phyloP scores from a whole-genome alignment of 1,140 invertebrate species.

The Neodiprion pinetum region DNA sequence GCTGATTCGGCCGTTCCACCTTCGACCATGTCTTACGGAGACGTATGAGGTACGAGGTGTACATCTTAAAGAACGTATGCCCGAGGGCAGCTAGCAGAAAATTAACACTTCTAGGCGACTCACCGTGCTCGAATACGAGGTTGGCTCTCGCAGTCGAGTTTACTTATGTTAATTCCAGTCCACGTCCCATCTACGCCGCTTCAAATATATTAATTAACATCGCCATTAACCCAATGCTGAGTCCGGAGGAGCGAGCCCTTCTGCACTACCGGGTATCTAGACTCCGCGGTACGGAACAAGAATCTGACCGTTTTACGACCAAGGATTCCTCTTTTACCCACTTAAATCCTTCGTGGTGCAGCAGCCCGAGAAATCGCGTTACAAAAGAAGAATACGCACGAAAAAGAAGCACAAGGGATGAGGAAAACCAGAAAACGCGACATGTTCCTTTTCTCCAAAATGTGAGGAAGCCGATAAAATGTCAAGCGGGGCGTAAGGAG shows the following conservation, averaged over 20 bases:
- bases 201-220: slow-evolving; percentile 57
- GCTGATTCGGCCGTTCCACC: too few species aligned
- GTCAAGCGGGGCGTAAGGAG: too few species aligned
- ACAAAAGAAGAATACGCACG: too few species aligned
- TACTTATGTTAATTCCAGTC: slow-evolving; percentile 49
- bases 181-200: slow-evolving; percentile 35
- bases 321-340: slow-evolving; percentile 30
- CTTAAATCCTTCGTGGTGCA: not conserved
- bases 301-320: slow-evolving; percentile 30
- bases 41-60: too few species aligned
- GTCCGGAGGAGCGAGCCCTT: not conserved
- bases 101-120: slow-evolving; percentile 48
- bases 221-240: slow-evolving; percentile 36
- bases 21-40: too few species aligned
- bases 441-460: too few species aligned
- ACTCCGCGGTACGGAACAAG: slow-evolving; percentile 32
- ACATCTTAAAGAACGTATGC: not conserved
- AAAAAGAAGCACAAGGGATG: too few species aligned
- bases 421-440: too few species aligned
- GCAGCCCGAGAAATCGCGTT: too few species aligned
- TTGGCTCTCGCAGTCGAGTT: slow-evolving; percentile 26
- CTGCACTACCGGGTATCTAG: not conserved
- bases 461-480: too few species aligned
- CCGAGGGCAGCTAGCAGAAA: slow-evolving; percentile 38
- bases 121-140: slow-evolving; percentile 22